These are phyloP conservation scores for Sternarchorhynchus goeldii DNA, from an alignment of 2,797 vertebrate species.

Conservation along the genomic window DNA sequence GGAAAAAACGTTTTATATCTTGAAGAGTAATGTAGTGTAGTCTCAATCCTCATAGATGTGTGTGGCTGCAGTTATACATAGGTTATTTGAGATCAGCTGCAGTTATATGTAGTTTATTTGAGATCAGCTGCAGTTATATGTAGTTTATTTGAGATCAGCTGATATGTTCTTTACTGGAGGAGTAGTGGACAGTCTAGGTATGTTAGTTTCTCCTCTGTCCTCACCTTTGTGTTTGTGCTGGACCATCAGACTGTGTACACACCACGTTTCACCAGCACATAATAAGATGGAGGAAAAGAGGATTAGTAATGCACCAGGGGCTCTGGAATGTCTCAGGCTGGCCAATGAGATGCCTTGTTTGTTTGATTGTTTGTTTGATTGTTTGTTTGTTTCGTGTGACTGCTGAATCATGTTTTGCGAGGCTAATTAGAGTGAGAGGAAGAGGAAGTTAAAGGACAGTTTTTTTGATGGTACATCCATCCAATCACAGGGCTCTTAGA, in stretches of 20 bases:
- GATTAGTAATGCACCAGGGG: conserved; percentile 29
- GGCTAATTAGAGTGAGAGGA: neutral
- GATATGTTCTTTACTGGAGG: too few species aligned
- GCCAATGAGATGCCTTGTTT: conserved; percentile 33
- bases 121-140: too few species aligned
- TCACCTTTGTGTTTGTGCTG: conserved; percentile 28
- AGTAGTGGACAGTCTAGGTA: too few species aligned
- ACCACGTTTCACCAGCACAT: conserved; percentile 46
- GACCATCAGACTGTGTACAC: conserved; percentile 51
- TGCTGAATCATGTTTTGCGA: conserved; percentile 34
- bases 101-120: too few species aligned
- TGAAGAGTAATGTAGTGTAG: too few species aligned
- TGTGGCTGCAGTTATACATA: too few species aligned
- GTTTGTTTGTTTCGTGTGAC: conserved; percentile 19
- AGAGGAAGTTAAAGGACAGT: neutral
- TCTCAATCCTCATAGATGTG: too few species aligned
- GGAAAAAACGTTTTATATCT: too few species aligned
- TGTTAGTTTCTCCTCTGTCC: neutral
- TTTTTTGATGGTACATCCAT: conserved; percentile 1
- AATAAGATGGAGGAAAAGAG: conserved; percentile 41
- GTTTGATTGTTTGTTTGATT: conserved; percentile 42
- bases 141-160: too few species aligned
- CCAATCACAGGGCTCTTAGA: conserved; percentile 11
- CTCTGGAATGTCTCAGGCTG: conserved; percentile 9
- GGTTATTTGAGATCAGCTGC: too few species aligned